Base-by-base conservation (phyloP, 1,140 invertebrate species). In the Portunus trituberculatus region DNA sequence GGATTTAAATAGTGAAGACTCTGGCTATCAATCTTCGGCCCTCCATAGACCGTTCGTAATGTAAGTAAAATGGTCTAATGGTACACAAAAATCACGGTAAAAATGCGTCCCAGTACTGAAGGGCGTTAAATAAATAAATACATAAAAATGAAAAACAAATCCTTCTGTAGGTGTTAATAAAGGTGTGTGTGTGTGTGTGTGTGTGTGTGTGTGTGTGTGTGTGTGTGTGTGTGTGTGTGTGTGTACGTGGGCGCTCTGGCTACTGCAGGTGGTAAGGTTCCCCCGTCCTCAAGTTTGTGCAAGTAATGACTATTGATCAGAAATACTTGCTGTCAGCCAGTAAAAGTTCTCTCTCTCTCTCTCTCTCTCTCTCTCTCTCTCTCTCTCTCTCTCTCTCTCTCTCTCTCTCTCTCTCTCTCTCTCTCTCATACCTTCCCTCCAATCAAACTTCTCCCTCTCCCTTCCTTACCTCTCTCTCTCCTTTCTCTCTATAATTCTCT, bases 331-430 rank as follows among this genome's bases (percentile, higher is more conserved):
- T 20, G 25, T 76, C 67, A 76, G 7, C 67, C 67, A 1, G 20
- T 76, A n/a, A n/a, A 76, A 76, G n/a, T 25, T n/a, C 20, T 76
- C 48, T 52, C 48, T 52, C 48, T 52, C 48, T 52, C 48, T 52
- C 48, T 52, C 48, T 52, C 48, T 76, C 59, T 76, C 10, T 25
- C 20, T n/a, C 67, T 25, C 52, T 76, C 20, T n/a, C 67, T 76
- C 67, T 76, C n/a, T n/a, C n/a, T n/a, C n/a, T 76, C 67, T n/a
- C 67, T 76, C 67, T n/a, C n/a, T 76, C n/a, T 76, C n/a, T n/a
- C 67, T 76, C 67, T n/a, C 67, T 76, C 67, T n/a, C n/a, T 76
- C n/a, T 76, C n/a, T n/a, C 67, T 76, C n/a, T 76, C n/a, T 76
- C 67, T 76, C n/a, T 59, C n/a, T 76, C 67, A 2, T 76, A 25